These are phyloP conservation scores for Charaxes varanes DNA, from an alignment of 1,140 invertebrate genomes.

Conservation along the genomic window DNA sequence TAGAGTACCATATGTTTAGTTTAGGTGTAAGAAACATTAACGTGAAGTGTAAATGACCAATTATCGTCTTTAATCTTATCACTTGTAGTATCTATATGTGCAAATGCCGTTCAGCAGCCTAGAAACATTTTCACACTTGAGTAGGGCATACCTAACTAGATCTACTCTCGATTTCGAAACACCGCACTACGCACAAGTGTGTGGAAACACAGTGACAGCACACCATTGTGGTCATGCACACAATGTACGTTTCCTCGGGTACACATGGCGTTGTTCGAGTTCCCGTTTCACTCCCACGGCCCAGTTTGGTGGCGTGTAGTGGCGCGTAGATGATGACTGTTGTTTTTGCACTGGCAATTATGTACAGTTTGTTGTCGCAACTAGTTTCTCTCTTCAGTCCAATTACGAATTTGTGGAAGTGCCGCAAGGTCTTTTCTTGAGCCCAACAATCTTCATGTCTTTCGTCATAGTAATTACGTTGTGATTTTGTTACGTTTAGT, in stretches of 20 bases:
- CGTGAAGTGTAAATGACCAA: too few species aligned
- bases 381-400: constrained; percentile 56
- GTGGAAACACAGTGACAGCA: constrained; percentile 60
- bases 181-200: constrained; percentile 47
- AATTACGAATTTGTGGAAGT: constrained; percentile 62
- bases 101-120: too few species aligned
- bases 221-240: constrained; percentile 48
- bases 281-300: constrained; percentile 72
- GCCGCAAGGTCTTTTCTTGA: constrained; percentile 53
- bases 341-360: constrained; percentile 68
- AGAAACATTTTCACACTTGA: constrained; percentile 30
- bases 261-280: constrained; percentile 47
- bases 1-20: too few species aligned
- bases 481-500: too few species aligned
- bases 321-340: constrained; percentile 54
- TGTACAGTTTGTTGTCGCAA: constrained; percentile 45
- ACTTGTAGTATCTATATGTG: too few species aligned
- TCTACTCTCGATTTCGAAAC: constrained; percentile 66
- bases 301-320: constrained; percentile 58
- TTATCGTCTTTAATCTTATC: too few species aligned
- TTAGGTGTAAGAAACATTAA: too few species aligned
- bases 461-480: constrained; percentile 38
- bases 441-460: constrained; percentile 48
- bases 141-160: constrained; percentile 20
- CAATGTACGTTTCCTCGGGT: constrained; percentile 49